phyloP scores from a whole-genome alignment of 92 coral and sea anemone species.

The Phenganax marumi region DNA sequence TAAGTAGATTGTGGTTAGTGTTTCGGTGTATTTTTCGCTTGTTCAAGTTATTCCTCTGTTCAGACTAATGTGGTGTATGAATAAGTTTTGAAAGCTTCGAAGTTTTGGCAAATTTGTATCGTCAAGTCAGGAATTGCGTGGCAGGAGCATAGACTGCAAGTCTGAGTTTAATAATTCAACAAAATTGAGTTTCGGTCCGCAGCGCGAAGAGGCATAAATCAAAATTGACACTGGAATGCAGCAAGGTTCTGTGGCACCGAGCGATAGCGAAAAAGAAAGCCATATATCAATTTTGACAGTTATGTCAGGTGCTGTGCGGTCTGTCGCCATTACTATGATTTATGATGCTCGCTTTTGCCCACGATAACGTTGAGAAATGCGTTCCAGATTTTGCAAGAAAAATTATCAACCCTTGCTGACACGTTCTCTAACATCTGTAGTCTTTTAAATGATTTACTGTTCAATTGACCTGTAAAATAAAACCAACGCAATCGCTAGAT shows the following conservation, averaged over 20 bases:
- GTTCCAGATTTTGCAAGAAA: constrained; percentile 41
- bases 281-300: constrained; percentile 46
- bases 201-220: constrained; percentile 40
- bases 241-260: constrained; percentile 37
- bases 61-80: no score
- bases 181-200: constrained; percentile 43
- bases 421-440: constrained; percentile 30
- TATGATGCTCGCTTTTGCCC: constrained; percentile 36
- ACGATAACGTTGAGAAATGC: constrained; percentile 33
- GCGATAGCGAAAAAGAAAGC: constrained; percentile 25
- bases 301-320: constrained; percentile 28
- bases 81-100: not conserved
- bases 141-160: constrained; percentile 22
- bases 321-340: constrained; percentile 31
- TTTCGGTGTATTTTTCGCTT: not conserved
- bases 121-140: constrained; percentile 23
- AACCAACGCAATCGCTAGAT: not conserved
- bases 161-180: constrained; percentile 20
- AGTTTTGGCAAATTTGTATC: not conserved
- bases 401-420: constrained; percentile 30
- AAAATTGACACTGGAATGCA: constrained; percentile 46
- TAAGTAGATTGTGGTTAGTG: not conserved
- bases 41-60: not conserved
- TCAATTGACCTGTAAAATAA: constrained; percentile 36
- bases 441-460: constrained; percentile 29